Evolutionary conservation across 2,113 vertebrate species (phyloP), one percentile per base, ranked within the genome.

Genomic region (Psophia crepitans): DNA sequence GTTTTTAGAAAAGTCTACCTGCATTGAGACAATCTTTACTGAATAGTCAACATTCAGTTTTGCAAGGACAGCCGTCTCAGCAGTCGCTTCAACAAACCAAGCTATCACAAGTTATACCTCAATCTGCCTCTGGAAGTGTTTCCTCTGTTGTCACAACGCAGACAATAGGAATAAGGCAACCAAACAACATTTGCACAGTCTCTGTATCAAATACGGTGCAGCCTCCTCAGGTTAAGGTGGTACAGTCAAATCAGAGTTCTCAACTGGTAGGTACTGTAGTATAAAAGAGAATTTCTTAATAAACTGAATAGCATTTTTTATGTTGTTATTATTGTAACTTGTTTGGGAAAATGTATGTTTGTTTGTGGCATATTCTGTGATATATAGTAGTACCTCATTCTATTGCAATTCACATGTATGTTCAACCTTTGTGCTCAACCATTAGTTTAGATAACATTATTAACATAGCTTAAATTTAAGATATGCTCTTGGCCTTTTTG

Each of bases 1-100:
- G 39, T 97, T 95, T 97, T 96, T 96, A 99, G 99, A 99, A 99
- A 97, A 99, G 98, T 97, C 98, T 99, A 58, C 99, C 99, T 74
- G 98, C 98, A 86, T 95, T 99, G 96, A 98, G 99, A 97, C 97
- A 99, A 96, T 99, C 98, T 93, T 96, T 99, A 94, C 94, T 99
- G 96, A 99, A 97, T 49, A 99, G 98, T 97, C 98, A 99, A 15
- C 96, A 97, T 82, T 98, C 98, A 86, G 95, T 98, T 96, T 97
- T 87, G 84, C 97, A 98, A 94, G 97, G 94, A 68, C 96, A 97
- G 64, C 95, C 91, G 19, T 93, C 94, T 94, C 97, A 96, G 91
- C 98, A 98, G 89, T 96, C 98, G 24, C 97, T 95, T 30, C 98
- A 98, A 63, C 98, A 98, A 92, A 96, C 94, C 90, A 99, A 98